These are phyloP conservation scores for Sclerodermus sp. DNA, from an alignment of 2,888 invertebrate genomes.

Conservation along the genomic window DNA sequence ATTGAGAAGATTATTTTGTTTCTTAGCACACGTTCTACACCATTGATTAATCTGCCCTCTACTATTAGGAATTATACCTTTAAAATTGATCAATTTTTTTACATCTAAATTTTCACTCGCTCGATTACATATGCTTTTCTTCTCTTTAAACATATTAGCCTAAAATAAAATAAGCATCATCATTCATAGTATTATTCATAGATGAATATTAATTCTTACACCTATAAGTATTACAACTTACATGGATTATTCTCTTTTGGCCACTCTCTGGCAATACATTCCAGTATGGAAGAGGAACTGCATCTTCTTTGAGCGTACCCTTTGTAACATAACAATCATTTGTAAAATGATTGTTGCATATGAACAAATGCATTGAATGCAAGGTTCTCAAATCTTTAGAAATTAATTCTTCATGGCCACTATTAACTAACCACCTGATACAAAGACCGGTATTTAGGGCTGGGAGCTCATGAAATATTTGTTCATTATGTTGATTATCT, in stretches of 20 bases:
- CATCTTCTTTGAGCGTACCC: constrained; percentile 26
- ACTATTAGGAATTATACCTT: no score
- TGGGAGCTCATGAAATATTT: constrained; percentile 28
- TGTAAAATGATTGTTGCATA: constrained; percentile 26
- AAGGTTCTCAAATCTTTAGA: constrained; percentile 18
- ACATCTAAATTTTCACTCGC: no score
- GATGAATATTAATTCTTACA: no score
- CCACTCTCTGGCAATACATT: no score
- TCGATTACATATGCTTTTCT: no score
- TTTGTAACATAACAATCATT: constrained; percentile 25
- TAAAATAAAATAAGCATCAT: no score
- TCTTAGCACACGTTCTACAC: constrained; percentile 28
- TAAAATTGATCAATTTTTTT: no score
- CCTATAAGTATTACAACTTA: not conserved
- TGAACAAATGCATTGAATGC: constrained; percentile 25
- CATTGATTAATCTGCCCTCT: constrained; percentile 5
- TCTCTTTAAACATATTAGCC: no score
- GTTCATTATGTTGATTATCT: constrained; percentile 20
- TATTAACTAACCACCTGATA: constrained; percentile 28
- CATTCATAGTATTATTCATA: no score
- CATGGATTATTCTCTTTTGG: not conserved
- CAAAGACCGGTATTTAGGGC: constrained; percentile 24
- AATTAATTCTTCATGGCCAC: constrained; percentile 26
- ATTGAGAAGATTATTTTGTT: constrained; percentile 21
- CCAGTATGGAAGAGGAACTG: constrained; percentile 26